Conservation (phyloP, 2,797 vertebrate species). For the Prunella strophiata region DNA sequence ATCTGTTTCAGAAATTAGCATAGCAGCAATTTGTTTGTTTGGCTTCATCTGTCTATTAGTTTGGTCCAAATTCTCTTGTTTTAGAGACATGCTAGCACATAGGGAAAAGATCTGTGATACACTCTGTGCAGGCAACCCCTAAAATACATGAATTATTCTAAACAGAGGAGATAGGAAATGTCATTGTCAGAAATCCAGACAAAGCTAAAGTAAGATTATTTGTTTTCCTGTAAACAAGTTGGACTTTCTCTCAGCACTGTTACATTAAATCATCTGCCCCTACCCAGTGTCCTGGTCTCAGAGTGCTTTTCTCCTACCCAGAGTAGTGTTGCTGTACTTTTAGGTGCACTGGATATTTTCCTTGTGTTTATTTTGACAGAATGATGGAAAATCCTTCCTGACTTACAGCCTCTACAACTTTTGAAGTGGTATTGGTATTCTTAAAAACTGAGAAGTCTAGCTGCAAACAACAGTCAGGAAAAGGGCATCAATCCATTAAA, state of each 20-base stretch:
- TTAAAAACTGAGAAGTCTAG: constrained; percentile 8
- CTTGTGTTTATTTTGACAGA: background rate
- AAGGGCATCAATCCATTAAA: constrained; percentile 31
- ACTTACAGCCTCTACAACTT: background rate
- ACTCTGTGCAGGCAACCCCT: background rate
- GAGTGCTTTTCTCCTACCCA: background rate
- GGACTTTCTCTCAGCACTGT: background rate
- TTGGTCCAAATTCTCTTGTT: constrained; percentile 52
- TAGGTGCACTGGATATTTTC: background rate
- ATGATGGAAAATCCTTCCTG: constrained; percentile 12
- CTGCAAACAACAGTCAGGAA: constrained; percentile 8
- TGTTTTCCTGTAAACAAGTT: background rate
- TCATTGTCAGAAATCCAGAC: background rate
- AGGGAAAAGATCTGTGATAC: background rate
- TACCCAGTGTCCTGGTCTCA: background rate
- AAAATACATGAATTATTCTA: background rate
- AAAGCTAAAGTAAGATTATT: background rate
- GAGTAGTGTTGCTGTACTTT: background rate
- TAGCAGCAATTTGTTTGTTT: constrained; percentile 64
- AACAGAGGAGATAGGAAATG: background rate
- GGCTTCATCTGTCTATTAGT: constrained; percentile 58
- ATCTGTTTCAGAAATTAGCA: constrained; percentile 66
- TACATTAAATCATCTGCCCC: background rate
- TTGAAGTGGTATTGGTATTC: constrained; percentile 10
- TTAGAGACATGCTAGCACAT: background rate